phyloP scores from a whole-genome alignment of 2,888 invertebrate genomes.

The Mongoloraphidia duomilia region DNA sequence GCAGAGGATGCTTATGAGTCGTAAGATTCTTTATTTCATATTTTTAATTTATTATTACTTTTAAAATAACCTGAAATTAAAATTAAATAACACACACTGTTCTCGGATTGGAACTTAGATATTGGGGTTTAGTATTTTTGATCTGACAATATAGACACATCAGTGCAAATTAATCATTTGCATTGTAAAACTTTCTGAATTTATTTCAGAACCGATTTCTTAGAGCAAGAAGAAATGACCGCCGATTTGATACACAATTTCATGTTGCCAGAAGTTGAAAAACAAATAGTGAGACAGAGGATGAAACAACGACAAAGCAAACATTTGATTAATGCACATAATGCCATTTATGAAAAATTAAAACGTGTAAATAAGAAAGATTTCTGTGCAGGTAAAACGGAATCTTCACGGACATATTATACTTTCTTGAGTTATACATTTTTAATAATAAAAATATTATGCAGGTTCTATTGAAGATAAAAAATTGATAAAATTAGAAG shows the following conservation, averaged over 20 bases:
- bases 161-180: too few species aligned
- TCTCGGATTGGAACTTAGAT: too few species aligned
- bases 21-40: conserved; percentile 2
- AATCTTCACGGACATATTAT: too few species aligned
- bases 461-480: too few species aligned
- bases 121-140: too few species aligned
- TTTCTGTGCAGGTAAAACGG: too few species aligned
- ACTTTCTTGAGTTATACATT: too few species aligned
- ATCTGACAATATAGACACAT: too few species aligned
- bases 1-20: conserved; percentile 27
- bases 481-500: too few species aligned
- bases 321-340: conserved; percentile 29
- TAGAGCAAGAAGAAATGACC: conserved; percentile 38
- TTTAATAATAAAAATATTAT: too few species aligned
- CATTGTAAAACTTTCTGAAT: neutral
- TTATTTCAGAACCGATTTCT: conserved; percentile 5
- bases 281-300: conserved; percentile 26
- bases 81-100: too few species aligned
- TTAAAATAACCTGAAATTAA: neutral
- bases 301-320: conserved; percentile 26
- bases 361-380: too few species aligned
- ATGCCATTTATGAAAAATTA: conserved; percentile 24
- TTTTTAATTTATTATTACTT: neutral
- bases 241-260: conserved; percentile 44
- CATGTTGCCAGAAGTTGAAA: conserved; percentile 39